Conservation (phyloP, 1,140 invertebrate species). For the Capitella teleta region DNA sequence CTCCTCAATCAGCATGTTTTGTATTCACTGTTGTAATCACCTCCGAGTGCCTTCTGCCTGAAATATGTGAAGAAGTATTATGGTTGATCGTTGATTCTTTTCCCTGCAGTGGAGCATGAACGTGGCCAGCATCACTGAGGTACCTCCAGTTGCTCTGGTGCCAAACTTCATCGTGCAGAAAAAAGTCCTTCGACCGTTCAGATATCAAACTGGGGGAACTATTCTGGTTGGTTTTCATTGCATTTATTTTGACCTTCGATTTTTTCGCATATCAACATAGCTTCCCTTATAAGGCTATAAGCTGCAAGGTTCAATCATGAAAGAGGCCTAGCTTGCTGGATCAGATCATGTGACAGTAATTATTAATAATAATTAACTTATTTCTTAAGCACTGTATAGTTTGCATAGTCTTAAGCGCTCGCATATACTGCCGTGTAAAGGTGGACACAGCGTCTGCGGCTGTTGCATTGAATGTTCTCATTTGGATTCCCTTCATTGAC, state of each 20-base stretch:
- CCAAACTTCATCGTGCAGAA: conserved; percentile 67
- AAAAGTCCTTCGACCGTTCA: conserved; percentile 58
- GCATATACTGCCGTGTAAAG: too few relatives aligned
- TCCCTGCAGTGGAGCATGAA: conserved; percentile 58
- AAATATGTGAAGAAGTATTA: too few relatives aligned
- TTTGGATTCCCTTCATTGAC: too few relatives aligned
- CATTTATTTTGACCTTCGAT: background rate
- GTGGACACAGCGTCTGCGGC: too few relatives aligned
- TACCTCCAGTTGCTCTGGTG: conserved; percentile 58
- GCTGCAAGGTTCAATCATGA: background rate
- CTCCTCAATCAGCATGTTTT: too few relatives aligned
- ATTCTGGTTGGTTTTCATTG: conserved; percentile 48
- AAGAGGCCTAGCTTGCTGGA: background rate
- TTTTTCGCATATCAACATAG: conserved; percentile 12
- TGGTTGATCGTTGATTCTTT: conserved; percentile 1
- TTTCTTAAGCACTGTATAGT: background rate
- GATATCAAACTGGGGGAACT: conserved; percentile 70
- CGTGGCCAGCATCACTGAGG: conserved; percentile 67
- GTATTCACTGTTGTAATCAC: too few relatives aligned
- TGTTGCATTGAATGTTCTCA: too few relatives aligned
- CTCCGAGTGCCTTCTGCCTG: too few relatives aligned
- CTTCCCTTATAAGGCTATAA: background rate
- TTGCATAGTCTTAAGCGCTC: too few relatives aligned
- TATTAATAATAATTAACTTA: background rate
- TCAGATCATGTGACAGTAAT: background rate